Percentiles rank a stretch among this genome's conserved stretches.
phyloP scores from a whole-genome alignment of 53 echinoderm and acorn worm genomes.

The Hippasteria phrygiana region DNA sequence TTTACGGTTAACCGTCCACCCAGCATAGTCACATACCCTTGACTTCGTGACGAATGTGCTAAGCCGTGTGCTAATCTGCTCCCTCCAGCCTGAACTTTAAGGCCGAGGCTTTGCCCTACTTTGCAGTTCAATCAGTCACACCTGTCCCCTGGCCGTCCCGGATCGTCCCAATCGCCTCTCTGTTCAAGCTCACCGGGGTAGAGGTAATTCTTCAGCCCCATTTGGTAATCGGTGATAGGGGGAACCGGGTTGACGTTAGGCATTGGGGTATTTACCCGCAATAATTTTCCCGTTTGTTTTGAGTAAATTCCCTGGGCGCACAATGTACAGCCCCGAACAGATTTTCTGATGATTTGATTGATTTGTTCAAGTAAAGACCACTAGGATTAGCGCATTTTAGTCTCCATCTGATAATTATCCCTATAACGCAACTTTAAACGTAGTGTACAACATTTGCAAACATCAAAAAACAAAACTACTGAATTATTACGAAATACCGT shows the following conservation, averaged over 20 bases:
- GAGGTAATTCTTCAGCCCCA: neutral
- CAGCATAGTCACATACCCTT: neutral
- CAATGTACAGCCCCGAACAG: no score
- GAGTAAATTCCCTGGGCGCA: no score
- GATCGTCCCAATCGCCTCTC: neutral
- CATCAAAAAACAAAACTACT: no score
- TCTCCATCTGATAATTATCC: no score
- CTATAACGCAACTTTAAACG: no score
- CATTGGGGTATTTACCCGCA: neutral
- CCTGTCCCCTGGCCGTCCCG: conserved; percentile 20
- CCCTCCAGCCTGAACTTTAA: neutral
- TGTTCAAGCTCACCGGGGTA: neutral
- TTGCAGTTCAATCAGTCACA: conserved; percentile 32
- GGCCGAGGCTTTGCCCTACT: neutral
- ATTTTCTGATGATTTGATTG: no score
- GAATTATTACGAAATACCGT: no score
- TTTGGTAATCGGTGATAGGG: neutral
- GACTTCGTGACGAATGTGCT: conserved; percentile 5
- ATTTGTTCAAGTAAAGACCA: no score
- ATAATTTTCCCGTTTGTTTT: neutral
- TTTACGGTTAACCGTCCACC: conserved; percentile 17
- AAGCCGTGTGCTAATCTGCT: conserved; percentile 8
- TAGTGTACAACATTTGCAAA: no score
- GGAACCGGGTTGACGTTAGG: neutral
- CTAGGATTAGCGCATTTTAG: no score